Base-by-base conservation (phyloP, 92 coral and sea anemone species). In the Zoanthus solanderi region DNA sequence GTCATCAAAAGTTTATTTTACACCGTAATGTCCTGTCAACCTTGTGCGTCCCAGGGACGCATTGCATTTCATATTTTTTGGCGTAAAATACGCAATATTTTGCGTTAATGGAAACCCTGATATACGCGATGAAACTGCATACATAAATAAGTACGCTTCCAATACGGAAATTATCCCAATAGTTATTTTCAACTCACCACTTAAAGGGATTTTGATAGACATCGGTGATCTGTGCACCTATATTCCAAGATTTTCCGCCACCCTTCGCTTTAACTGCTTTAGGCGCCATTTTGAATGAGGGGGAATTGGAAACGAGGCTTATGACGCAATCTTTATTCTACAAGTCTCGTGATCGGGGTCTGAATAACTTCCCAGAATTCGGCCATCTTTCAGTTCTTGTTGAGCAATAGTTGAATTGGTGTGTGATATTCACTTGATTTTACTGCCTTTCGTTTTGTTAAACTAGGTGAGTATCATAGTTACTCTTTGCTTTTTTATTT, bases 191-290 rank as follows among this genome's bases (percentile, higher is more conserved):
- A 3, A 48, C 96, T 87, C 86, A 97, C 99, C 99, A 97, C 87
- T 97, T 97, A 28, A 84, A 74, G 74, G 99, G 98, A 87, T 97
- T 90, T 91, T 89, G 93, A 87, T 97, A 97, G 56, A 97, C 83
- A 82, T 97, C 98, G 86, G 93, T 85, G 28, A 95, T 68, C 78
- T 91, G 94, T 11, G 96, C 90, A 15, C 91, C 91, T 34, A 87
- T 79, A 29, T 75, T 87, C 75, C 79, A 79, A 77, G 67, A 85
- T 42, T 83, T 93, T 73, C 72, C 83, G 29, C 88, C 88, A 74
- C 80, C 76, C 29, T 92, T 76, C 52, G 84, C 92, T 82, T 88
- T 88, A 72, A 91, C 61, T 8, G 88, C 89, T 81, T 93, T 93
- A 61, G 96, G 98, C 94, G 98, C 96, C 98, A 95, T 95, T 37